A percentile compares a stretch with the other conserved stretches of the same genome.
Conservation (phyloP, 2,113 vertebrate species). For the Ancistrus triradiatus region DNA sequence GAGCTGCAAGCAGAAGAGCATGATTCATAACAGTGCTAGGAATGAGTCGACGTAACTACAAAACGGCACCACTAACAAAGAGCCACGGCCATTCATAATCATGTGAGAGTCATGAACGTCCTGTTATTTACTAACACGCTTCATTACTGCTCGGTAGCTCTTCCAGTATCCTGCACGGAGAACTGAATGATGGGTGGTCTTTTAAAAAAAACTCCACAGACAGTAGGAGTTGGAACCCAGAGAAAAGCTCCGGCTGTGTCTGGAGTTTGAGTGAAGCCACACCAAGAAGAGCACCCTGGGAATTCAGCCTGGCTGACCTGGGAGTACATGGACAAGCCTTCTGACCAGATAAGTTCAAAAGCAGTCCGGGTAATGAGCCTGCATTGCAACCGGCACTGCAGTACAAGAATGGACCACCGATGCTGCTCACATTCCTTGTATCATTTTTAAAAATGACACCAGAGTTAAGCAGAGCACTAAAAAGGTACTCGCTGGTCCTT, state of each 20-base stretch:
- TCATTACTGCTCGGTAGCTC: not conserved
- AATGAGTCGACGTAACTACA: not conserved
- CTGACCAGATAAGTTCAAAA: slow-evolving; percentile 8
- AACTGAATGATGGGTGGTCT: not conserved
- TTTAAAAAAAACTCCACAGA: not conserved
- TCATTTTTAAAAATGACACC: no score
- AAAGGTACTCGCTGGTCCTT: no score
- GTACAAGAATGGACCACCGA: no score
- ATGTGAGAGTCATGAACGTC: slow-evolving; percentile 5
- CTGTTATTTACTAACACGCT: not conserved
- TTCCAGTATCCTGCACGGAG: not conserved
- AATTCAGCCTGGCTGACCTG: slow-evolving; percentile 10
- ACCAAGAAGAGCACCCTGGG: not conserved
- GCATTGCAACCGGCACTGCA: not conserved
- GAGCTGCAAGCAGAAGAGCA: not conserved
- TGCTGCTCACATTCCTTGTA: no score
- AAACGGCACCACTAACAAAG: slow-evolving; percentile 31
- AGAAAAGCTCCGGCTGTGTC: not conserved
- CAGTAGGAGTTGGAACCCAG: not conserved
- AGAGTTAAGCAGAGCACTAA: no score
- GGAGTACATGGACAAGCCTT: not conserved
- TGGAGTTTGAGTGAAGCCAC: not conserved
- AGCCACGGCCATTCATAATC: slow-evolving; percentile 9
- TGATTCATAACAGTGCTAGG: no score
- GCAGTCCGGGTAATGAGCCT: not conserved